A percentile compares a stretch with the other conserved stretches of the same genome.
phyloP scores from a whole-genome alignment of 37 sponge, comb jelly and placozoan genomes.

The Beroe ovata region DNA sequence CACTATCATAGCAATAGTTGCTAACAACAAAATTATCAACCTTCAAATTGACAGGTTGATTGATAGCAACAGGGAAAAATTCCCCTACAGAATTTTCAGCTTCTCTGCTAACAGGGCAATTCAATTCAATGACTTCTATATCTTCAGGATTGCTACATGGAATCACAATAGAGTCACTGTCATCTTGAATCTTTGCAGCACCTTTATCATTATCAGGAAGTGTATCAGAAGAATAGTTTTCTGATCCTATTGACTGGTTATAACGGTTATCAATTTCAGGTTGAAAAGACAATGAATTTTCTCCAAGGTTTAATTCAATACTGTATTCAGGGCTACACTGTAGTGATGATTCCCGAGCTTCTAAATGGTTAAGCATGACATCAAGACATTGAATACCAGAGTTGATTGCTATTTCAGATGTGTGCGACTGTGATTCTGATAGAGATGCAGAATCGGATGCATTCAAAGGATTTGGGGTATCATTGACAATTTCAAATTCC shows the following conservation, averaged over 20 bases:
- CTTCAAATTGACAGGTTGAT: constrained; percentile 6
- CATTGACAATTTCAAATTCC: constrained; percentile 15
- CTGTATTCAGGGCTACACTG: constrained; percentile 54
- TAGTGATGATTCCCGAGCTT: constrained; percentile 35
- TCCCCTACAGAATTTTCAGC: neutral
- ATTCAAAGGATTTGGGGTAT: neutral
- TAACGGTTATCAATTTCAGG: constrained; percentile 21
- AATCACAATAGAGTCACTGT: neutral
- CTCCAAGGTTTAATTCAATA: constrained; percentile 1
- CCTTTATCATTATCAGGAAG: constrained; percentile 29
- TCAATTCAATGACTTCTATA: constrained; percentile 44
- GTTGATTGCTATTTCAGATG: neutral
- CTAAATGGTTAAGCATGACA: constrained; percentile 64
- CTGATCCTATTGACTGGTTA: neutral
- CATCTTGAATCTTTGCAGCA: neutral
- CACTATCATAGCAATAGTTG: constrained; percentile 30
- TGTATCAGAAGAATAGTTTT: constrained; percentile 56
- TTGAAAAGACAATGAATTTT: neutral
- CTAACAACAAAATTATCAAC: constrained; percentile 27
- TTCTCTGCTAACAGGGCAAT: neutral
- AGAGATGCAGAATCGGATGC: neutral
- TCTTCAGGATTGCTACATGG: neutral
- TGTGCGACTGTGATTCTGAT: neutral
- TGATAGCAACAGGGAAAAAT: neutral
- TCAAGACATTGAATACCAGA: constrained; percentile 48